phyloP scores from a whole-genome alignment of 1,140 invertebrate genomes.

The Belonocnema kinseyi region DNA sequence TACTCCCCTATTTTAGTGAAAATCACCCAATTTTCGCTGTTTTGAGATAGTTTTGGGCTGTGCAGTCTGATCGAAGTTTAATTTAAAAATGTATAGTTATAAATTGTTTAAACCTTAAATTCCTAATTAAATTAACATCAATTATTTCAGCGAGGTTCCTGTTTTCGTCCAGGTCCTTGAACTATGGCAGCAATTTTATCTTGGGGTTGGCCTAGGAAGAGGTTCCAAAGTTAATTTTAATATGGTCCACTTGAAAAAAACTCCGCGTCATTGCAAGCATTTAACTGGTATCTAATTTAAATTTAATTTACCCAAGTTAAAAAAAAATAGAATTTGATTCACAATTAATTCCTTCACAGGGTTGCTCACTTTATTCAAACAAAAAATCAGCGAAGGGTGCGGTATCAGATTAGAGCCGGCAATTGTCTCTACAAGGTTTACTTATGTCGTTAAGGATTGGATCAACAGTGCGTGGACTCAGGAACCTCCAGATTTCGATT shows the following conservation, averaged over 20 bases:
- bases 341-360: slow-evolving; percentile 69
- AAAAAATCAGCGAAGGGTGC: slow-evolving; percentile 80
- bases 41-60: no score
- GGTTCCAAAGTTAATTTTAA: slow-evolving; percentile 88
- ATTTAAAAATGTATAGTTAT: slow-evolving; percentile 27
- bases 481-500: slow-evolving; percentile 84
- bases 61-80: not conserved
- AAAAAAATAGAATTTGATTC: not conserved
- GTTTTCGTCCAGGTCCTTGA: slow-evolving; percentile 91
- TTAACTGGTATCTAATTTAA: slow-evolving; percentile 78
- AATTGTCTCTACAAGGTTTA: slow-evolving; percentile 86
- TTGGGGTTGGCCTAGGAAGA: slow-evolving; percentile 85
- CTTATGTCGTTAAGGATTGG: slow-evolving; percentile 88
- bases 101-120: slow-evolving; percentile 18
- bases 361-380: slow-evolving; percentile 86
- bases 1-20: no score
- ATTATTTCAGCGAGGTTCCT: slow-evolving; percentile 83
- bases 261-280: slow-evolving; percentile 89
- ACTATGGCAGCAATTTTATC: slow-evolving; percentile 87
- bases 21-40: no score
- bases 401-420: slow-evolving; percentile 80
- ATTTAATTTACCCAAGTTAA: slow-evolving; percentile 11
- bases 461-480: slow-evolving; percentile 81
- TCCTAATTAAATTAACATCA: slow-evolving; percentile 31
- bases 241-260: slow-evolving; percentile 89